Conservation (phyloP, 2,888 invertebrate genomes). For the Rutpela maculata region DNA sequence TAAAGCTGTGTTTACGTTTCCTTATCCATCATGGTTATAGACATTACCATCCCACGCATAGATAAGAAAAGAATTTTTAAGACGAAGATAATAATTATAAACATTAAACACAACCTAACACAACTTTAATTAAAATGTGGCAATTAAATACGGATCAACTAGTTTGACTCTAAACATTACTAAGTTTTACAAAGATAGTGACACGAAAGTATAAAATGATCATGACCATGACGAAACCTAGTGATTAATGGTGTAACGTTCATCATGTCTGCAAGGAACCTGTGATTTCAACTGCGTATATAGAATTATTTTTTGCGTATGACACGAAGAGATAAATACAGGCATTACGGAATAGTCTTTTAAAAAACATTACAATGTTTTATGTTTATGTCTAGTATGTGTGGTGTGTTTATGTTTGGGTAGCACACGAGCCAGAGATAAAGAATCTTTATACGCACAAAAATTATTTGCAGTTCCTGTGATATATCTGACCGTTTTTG, state of each 20-base stretch:
- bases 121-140: constrained; percentile 34
- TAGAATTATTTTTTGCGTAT: neutral
- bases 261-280: constrained; percentile 9
- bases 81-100: constrained; percentile 1
- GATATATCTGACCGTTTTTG: no score
- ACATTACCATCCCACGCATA: constrained; percentile 16
- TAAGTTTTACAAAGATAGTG: constrained; percentile 40
- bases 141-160: constrained; percentile 42
- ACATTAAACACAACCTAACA: constrained; percentile 50
- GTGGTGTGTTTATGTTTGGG: no score
- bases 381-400: no score
- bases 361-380: neutral
- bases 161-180: constrained; percentile 43
- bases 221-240: constrained; percentile 30
- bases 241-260: constrained; percentile 22
- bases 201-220: constrained; percentile 49
- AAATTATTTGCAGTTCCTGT: no score
- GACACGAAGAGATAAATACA: neutral
- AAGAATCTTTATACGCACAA: no score
- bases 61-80: constrained; percentile 24
- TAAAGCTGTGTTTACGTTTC: neutral
- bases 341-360: neutral
- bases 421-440: no score
- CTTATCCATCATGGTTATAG: constrained; percentile 6
- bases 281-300: constrained; percentile 18